Base-by-base conservation (phyloP, 2,797 vertebrate genomes). In the Sebastes matsubarae region DNA sequence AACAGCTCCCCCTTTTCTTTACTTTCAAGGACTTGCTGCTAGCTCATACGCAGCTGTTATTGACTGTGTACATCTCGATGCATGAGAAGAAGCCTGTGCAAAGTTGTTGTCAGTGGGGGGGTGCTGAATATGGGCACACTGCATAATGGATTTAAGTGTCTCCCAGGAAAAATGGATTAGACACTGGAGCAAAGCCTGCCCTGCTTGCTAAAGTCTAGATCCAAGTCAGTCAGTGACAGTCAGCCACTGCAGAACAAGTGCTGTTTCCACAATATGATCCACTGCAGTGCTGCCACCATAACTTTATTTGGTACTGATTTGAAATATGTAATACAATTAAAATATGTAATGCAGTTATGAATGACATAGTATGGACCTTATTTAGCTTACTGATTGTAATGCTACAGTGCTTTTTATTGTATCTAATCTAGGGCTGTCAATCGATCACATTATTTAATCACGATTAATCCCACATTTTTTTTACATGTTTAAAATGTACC, bases 131-230 rank as follows among this genome's bases (percentile, higher is more conserved):
- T 88, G 78, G 71, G 34, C 29, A 69, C 81, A 75, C 78, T 72
- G 78, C 82, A 82, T 80, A 87, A 90, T 91, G 83, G 81, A 84
- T 92, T 88, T 81, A 91, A 89, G 64, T 76, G 73, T 82, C 78
- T 89, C 80, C 77, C 67, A 83, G 79, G 82, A 86, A 85, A 85
- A 89, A 89, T 89, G 81, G 78, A 90, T 93, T 82, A 89, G 77
- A 89, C 84, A 73, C 73, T 77, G 38, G 69, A 82, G 75, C 70
- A 87, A 82, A 89, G 79, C 77, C 83, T 77, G 76, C 29, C 57
- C 52, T 78, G 80, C 77, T 86, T 57, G 64, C 69, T 61, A 16
- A 70, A 70, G 75, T 87, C 75, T 55, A 81, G 70, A 87, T 82
- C 52, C 75, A 59, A 84, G 67, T 69, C 69, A 58, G 65, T 30